phyloP scores from a whole-genome alignment of 2,113 vertebrate species.

The Anarrhichthys ocellatus region DNA sequence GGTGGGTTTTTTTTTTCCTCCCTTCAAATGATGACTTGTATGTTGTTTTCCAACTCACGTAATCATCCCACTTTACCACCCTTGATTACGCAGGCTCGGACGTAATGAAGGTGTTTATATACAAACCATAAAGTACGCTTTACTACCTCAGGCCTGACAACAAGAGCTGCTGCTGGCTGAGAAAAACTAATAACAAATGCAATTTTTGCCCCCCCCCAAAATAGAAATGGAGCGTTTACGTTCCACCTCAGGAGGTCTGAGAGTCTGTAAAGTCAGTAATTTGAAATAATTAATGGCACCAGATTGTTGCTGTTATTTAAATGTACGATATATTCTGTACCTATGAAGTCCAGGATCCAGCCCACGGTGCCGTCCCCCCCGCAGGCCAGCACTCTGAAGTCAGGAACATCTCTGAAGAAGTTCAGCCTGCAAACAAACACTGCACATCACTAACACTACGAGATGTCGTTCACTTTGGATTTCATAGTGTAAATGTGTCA shows the following conservation, averaged over 20 bases:
- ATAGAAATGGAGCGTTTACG: constrained; percentile 47
- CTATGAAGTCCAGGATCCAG: constrained; percentile 97
- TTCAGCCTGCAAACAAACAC: constrained; percentile 86
- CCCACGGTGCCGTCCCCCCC: constrained; percentile 96
- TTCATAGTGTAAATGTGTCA: not conserved
- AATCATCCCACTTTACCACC: constrained; percentile 81
- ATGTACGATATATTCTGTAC: constrained; percentile 75
- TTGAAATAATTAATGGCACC: too few relatives aligned
- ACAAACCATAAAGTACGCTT: constrained; percentile 63
- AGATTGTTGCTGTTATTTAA: not conserved
- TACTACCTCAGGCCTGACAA: constrained; percentile 55
- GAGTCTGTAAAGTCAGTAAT: not conserved
- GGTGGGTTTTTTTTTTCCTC: constrained; percentile 48
- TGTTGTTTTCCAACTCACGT: constrained; percentile 76
- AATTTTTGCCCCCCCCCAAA: constrained; percentile 24
- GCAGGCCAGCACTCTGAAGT: constrained; percentile 93
- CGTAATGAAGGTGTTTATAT: constrained; percentile 78
- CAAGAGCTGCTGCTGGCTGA: constrained; percentile 22
- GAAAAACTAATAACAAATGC: constrained; percentile 59
- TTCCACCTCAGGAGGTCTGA: not conserved
- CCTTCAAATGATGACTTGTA: constrained; percentile 77
- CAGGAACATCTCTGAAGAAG: constrained; percentile 94
- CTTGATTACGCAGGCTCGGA: constrained; percentile 60
- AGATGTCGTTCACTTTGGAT: not conserved
- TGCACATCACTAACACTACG: not conserved